Conservation (phyloP, 2,113 vertebrate genomes). For the Colaptes auratus region DNA sequence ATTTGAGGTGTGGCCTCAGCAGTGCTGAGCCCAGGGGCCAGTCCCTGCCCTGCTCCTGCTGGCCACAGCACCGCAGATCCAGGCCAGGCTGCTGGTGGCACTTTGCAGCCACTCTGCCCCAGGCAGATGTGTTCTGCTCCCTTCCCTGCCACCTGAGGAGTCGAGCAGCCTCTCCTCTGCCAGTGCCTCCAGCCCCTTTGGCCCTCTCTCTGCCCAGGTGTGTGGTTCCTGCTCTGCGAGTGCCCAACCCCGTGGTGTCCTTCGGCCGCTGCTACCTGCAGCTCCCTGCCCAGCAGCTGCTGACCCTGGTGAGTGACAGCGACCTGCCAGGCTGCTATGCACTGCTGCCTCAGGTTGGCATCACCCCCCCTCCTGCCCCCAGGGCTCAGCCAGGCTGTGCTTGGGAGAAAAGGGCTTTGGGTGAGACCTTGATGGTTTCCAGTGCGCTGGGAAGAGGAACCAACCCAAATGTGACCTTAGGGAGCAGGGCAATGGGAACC, state of each 20-base stretch:
- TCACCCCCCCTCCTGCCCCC: not conserved
- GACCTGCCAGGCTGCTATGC: slow-evolving; percentile 78
- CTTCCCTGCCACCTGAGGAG: not conserved
- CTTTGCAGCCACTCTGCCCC: too few species aligned
- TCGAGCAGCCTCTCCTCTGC: not conserved
- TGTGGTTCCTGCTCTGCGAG: slow-evolving; percentile 74
- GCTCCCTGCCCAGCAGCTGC: slow-evolving; percentile 61
- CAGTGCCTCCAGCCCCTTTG: not conserved
- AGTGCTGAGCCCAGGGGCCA: too few species aligned
- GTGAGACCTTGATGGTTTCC: not conserved
- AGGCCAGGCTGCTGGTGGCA: too few species aligned
- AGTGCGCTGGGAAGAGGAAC: not conserved
- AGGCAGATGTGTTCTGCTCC: not conserved
- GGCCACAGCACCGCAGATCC: too few species aligned
- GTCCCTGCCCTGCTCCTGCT: too few species aligned
- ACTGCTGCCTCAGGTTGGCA: slow-evolving; percentile 77
- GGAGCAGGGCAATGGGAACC: not conserved
- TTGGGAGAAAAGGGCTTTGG: not conserved
- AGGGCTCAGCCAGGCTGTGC: not conserved
- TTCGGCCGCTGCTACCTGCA: slow-evolving; percentile 84
- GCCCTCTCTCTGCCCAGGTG: slow-evolving; percentile 74
- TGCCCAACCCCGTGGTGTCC: slow-evolving; percentile 68
- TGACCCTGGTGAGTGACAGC: slow-evolving; percentile 78
- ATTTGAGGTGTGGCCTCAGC: too few species aligned
- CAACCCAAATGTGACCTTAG: not conserved